Evolutionary conservation across 2,888 invertebrate genomes (phyloP).

Genomic region (Eupithecia abbreviata): DNA sequence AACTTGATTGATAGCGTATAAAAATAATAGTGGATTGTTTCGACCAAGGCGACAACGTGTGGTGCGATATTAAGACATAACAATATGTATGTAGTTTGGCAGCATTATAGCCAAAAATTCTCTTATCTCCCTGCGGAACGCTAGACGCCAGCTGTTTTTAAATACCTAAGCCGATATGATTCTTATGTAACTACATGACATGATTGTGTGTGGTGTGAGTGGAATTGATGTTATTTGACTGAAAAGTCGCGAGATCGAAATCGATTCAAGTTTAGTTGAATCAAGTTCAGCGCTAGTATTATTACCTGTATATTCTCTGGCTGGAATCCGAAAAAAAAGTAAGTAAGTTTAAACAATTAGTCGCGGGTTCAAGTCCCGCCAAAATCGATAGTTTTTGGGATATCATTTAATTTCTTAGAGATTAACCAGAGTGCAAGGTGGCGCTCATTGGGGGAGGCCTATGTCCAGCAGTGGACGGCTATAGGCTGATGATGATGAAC

Average conservation of each 20-base stretch:
- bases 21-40: conserved; percentile 4
- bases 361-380: too few relatives aligned
- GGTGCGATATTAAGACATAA: not conserved
- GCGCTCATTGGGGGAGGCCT: too few relatives aligned
- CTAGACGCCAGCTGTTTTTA: not conserved
- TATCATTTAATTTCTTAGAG: too few relatives aligned
- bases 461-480: too few relatives aligned
- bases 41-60: not conserved
- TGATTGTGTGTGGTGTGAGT: too few relatives aligned
- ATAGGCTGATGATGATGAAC: too few relatives aligned
- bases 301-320: too few relatives aligned
- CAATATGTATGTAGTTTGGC: not conserved
- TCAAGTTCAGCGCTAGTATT: too few relatives aligned
- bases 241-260: not conserved
- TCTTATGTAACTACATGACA: not conserved
- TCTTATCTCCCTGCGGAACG: conserved; percentile 3
- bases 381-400: too few relatives aligned
- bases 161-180: not conserved
- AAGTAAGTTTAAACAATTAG: too few relatives aligned
- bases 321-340: too few relatives aligned
- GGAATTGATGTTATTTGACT: not conserved
- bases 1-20: conserved; percentile 8
- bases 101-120: conserved; percentile 9
- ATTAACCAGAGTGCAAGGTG: too few relatives aligned
- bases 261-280: not conserved